Evolutionary conservation across 2,888 invertebrate genomes (phyloP), one percentile per base, ranked within the genome.

Genomic region (Zygaena filipendulae): DNA sequence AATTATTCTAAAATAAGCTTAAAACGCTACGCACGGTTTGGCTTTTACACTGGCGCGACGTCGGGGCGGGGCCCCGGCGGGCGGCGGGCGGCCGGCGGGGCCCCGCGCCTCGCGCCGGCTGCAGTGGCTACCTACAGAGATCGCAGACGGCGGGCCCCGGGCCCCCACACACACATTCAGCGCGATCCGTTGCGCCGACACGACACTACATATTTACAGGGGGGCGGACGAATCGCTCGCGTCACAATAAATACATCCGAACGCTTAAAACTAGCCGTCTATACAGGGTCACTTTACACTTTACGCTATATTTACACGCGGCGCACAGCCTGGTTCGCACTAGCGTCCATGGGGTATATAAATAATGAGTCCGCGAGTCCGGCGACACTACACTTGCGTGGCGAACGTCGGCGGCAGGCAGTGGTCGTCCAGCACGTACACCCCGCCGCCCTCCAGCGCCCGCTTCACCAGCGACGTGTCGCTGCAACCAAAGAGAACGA

Each of bases 341-440:
- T 48, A 74, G 75, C 74, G 77, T 77, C 74, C 71, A 61, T 61
- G 52, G 57, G 53, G 51, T n/a, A 64, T 6, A 70, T 71, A 71
- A 70, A 69, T 71, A 68, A 67, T 47, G 61, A 43, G 67, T 74
- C 59, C 59, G 59, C 53, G 56, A 50, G 38, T 45, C 40, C 38
- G 44, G 49, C 36, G 42, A 43, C 68, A 82, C 85, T 88, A 89
- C 81, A 88, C 89, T 82, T 88, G 88, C 59, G 88, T 89, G 52
- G 88, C 88, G 63, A 87, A 87, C 60, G 86, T 86, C 47, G 87
- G 86, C 69, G 86, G 87, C 59, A 82, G 74, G 77, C 87, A 88
- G 64, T 88, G 88, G 71, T 88, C 88, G 80, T 87, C 88, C 68
- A 88, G 82, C 61, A 88, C 87, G 81, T 87, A 88, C 59, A 88